Base-by-base conservation (phyloP, 1,140 invertebrate species). In the Caerostris extrusa region DNA sequence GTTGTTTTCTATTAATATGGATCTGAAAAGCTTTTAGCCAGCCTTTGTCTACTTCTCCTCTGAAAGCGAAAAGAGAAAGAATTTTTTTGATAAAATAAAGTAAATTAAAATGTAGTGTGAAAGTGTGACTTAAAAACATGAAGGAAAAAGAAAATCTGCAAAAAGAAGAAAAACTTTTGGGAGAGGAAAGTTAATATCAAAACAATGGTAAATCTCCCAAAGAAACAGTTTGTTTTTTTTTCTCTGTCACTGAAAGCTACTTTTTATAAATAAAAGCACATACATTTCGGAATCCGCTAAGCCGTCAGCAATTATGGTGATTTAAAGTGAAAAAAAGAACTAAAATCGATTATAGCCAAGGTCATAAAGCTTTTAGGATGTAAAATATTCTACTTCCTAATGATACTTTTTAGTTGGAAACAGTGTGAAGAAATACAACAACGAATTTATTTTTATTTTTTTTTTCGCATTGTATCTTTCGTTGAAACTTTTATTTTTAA, bases 1-100 rank as follows among this genome's bases (percentile, higher is more conserved):
- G 53, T 71, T 90, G 88, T 71, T 90, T 71, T 90, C 88, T 69
- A 90, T 90, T 90, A 90, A 90, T 71, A 90, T 90, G 88, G 88
- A 69, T 90, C 67, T 8, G n/a, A 64, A 71, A 90, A 90, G 88
- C 88, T 90, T 90, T 90, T 90, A 90, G 88, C 7, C 8, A 50
- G 58, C 67, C 71, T 90, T 14, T 71, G 7, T 90, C 60, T 57
- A 57, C 60, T 90, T 90, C n/a, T 53, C n/a, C 6, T 7, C 34
- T 34, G 53, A 69, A 69, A n/a, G 56, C 50, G n/a, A 90, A 90
- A 90, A 64, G 34, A 50, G 34, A 17, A 12, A 64, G 64, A 87
- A 34, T 14, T 10, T 34, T 34, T 34, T n/a, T n/a, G n/a, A 8
- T 34, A 19, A 71, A 34, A 71, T 71, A 71, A 71, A 71, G 34